Conservation (phyloP, 1,140 invertebrate species). For the Trachymyrmex cornetzi region DNA sequence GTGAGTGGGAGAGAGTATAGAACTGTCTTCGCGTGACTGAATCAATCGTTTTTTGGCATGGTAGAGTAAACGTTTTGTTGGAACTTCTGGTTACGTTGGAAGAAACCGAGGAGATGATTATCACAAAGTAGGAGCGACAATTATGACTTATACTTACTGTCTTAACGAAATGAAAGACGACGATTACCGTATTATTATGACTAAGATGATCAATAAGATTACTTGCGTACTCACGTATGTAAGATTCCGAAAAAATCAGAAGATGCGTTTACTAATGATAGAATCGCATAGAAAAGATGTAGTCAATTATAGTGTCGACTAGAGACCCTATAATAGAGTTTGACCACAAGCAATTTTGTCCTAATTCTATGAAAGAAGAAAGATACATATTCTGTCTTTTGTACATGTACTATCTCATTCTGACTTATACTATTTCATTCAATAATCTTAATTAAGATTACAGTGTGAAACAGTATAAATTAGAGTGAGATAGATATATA, state of each 20-base stretch:
- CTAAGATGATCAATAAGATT: background rate
- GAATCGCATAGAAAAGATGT: background rate
- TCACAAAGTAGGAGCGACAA: background rate
- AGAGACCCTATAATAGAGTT: too few species aligned
- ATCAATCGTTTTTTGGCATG: background rate
- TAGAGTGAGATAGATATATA: too few species aligned
- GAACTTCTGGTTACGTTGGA: background rate
- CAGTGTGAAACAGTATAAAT: too few species aligned
- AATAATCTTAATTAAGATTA: too few species aligned
- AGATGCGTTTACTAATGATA: background rate
- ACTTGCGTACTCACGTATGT: background rate
- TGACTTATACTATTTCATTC: too few species aligned
- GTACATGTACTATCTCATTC: too few species aligned
- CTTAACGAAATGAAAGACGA: background rate
- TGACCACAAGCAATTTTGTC: too few species aligned
- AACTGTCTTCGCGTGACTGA: conserved; percentile 6
- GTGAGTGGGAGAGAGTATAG: background rate
- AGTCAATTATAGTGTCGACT: background rate
- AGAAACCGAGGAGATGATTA: background rate
- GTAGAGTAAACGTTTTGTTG: background rate
- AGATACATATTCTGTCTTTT: too few species aligned
- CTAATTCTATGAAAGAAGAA: too few species aligned
- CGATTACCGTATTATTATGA: too few species aligned
- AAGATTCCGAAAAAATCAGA: background rate
- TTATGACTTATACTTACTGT: background rate